Evolutionary conservation across 2,888 invertebrate genomes (phyloP).

Genomic region (Morpho helenor): DNA sequence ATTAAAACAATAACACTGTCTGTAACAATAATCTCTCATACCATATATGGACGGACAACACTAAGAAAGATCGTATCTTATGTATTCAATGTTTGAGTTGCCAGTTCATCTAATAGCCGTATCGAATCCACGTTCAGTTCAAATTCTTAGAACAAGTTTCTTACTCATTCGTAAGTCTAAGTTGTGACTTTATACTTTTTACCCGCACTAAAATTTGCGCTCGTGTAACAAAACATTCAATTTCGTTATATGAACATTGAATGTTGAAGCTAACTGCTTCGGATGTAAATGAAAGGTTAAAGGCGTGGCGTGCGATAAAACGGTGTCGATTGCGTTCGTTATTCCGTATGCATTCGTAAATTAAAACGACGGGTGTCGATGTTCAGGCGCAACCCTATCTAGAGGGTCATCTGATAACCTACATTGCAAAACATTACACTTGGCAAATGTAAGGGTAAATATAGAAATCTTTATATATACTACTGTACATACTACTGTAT

Average conservation of each 20-base stretch:
- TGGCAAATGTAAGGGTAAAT: neutral
- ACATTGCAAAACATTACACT: neutral
- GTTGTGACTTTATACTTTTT: too few species aligned
- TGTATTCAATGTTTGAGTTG: too few species aligned
- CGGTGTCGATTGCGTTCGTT: slow-evolving; percentile 58
- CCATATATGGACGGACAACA: too few species aligned
- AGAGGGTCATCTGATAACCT: slow-evolving; percentile 2
- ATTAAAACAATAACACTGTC: too few species aligned
- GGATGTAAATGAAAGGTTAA: slow-evolving; percentile 45
- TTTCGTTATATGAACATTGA: neutral
- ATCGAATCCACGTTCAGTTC: too few species aligned
- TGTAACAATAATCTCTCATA: too few species aligned
- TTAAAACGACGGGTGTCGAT: slow-evolving; percentile 10
- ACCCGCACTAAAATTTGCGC: too few species aligned
- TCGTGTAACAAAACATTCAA: too few species aligned
- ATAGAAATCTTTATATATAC: neutral
- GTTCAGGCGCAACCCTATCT: slow-evolving; percentile 1
- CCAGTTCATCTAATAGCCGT: too few species aligned
- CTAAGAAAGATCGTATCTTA: too few species aligned
- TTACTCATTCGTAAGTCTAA: too few species aligned
- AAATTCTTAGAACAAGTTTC: too few species aligned
- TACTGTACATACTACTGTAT: neutral
- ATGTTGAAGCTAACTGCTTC: slow-evolving; percentile 10
- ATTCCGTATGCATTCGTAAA: slow-evolving; percentile 32
- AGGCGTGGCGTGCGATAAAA: slow-evolving; percentile 59